Percentiles rank a stretch among this genome's conserved stretches.
These are phyloP conservation scores for Melanotaenia pygmaea DNA, from an alignment of 2,797 vertebrate genomes.

Conservation along the genomic window DNA sequence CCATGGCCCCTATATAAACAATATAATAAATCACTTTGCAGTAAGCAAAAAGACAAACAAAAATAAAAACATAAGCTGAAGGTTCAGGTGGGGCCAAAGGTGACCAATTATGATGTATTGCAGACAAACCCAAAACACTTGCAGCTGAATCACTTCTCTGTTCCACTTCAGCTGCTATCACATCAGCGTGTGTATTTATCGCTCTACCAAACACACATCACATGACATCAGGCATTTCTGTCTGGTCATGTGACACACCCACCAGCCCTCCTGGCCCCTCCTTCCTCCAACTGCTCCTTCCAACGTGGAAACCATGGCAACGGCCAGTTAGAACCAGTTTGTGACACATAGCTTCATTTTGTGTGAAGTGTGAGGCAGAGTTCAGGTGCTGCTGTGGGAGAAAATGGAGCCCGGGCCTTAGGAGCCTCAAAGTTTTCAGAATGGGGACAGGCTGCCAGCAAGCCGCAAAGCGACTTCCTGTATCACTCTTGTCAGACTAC, in stretches of 20 bases:
- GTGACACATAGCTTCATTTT: slow-evolving; percentile 91
- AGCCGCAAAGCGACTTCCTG: slow-evolving; percentile 74
- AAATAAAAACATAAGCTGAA: slow-evolving; percentile 22
- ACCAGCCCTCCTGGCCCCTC: slow-evolving; percentile 71
- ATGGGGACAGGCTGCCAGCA: slow-evolving; percentile 61
- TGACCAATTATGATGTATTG: slow-evolving; percentile 42
- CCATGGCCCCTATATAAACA: slow-evolving; percentile 3
- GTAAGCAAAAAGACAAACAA: slow-evolving; percentile 17
- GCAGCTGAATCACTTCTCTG: slow-evolving; percentile 47
- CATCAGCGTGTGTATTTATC: slow-evolving; percentile 81
- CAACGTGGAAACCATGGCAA: slow-evolving; percentile 91
- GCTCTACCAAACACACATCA: slow-evolving; percentile 80
- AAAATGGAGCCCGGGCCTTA: slow-evolving; percentile 85
- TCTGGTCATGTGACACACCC: slow-evolving; percentile 87
- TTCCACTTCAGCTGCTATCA: slow-evolving; percentile 65
- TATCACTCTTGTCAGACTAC: slow-evolving; percentile 73
- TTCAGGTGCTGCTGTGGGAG: slow-evolving; percentile 86
- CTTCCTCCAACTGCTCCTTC: slow-evolving; percentile 84
- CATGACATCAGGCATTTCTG: slow-evolving; percentile 87
- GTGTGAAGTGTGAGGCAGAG: slow-evolving; percentile 85
- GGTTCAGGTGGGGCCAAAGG: slow-evolving; percentile 59
- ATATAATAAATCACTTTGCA: slow-evolving; percentile 12
- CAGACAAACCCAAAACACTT: slow-evolving; percentile 22
- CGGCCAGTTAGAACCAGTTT: slow-evolving; percentile 91
- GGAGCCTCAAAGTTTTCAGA: slow-evolving; percentile 79